Evolutionary conservation across 2,113 vertebrate species (phyloP), one percentile per base, ranked within the genome.

Genomic region (Gopherus evgoodei): DNA sequence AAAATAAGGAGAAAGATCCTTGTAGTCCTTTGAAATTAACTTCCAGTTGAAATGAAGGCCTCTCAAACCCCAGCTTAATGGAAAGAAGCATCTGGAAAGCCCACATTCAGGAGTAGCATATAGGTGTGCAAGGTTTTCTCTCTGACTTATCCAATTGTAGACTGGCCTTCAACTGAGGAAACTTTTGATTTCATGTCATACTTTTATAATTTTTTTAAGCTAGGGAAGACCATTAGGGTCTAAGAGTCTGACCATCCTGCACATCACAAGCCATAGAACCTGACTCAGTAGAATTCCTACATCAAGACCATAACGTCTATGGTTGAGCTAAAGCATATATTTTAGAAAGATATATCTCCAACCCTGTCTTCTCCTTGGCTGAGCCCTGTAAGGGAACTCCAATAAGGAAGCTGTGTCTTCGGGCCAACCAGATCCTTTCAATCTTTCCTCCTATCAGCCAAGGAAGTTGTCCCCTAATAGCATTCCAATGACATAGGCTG

Each of bases 271-370:
- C 49, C 80, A 7, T 25, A 92, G 85, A n/a, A 57, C 72, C 78
- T 25, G 12, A 59, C 57, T 6, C 8, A 6, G 42, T 25, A 76
- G 24, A 38, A 42, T 42, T 69, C 65, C 54, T 72, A n/a, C 50
- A 12, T 29, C 27, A 89, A 83, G 80, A 57, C 2, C 0, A 0
- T 42, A 81, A 84, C 47, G 13, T 14, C 44, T 72, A 19, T 80
- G 5, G 5, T 53, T 42, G 47, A 89, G 42, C 38, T 65, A 21
- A 87, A 90, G 47, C 38, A 86, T 42, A 69, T 3, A 27, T 24
- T 56, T 1, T 3, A 80, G 22, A 49, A 42, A 56, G 54, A 83
- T 27, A 8, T 1, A 25, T 0, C 21, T 56, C 35, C 0, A 1
- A n/a, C 49, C 54, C 52, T 50, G 65, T 38, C 65, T 21, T 69